These are phyloP conservation scores for Resseliella maxima DNA, from an alignment of 2,888 invertebrate genomes.

Conservation along the genomic window DNA sequence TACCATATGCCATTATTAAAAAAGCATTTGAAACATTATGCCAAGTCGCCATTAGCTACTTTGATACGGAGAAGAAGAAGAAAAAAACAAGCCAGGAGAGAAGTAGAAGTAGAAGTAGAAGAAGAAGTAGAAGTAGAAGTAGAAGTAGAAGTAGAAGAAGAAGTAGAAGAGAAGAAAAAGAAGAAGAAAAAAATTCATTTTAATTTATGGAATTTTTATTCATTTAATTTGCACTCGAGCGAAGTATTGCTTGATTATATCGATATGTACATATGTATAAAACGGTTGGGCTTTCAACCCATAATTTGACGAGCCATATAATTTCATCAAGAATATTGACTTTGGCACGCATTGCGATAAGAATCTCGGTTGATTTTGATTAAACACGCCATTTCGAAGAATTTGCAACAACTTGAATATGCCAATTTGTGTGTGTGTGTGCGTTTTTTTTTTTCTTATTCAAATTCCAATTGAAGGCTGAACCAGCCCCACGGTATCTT, in stretches of 20 bases:
- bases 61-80: background rate
- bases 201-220: conserved; percentile 22
- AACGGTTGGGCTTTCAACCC: conserved; percentile 1
- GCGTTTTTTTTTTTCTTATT: background rate
- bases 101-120: no score
- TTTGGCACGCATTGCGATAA: conserved; percentile 24
- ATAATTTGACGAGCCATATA: conserved; percentile 25
- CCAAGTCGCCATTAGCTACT: background rate
- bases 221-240: conserved; percentile 40
- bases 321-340: conserved; percentile 27
- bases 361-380: conserved; percentile 34
- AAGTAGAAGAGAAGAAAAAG: no score
- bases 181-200: background rate
- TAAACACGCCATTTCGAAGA: conserved; percentile 3
- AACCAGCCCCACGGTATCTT: no score
- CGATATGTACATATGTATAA: background rate
- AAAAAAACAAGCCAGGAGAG: background rate
- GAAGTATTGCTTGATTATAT: conserved; percentile 2
- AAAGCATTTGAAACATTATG: background rate
- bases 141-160: no score
- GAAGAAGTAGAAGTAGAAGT: no score
- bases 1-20: conserved; percentile 10
- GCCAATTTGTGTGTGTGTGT: background rate
- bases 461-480: no score
- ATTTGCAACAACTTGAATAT: background rate